phyloP scores from a whole-genome alignment of 1,140 invertebrate genomes.

The Dendrolimus kikuchii region DNA sequence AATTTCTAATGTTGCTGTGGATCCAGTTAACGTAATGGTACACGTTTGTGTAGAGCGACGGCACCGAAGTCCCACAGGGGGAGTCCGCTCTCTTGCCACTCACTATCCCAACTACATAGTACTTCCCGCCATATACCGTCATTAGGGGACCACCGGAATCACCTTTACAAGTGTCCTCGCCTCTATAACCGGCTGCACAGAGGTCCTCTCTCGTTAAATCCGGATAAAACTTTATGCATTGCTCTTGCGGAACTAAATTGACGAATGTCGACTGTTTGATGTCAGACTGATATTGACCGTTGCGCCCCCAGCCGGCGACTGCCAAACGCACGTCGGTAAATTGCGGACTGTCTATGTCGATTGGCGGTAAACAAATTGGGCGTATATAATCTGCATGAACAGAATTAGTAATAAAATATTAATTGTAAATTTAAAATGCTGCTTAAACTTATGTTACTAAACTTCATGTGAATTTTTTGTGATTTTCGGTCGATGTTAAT shows the following conservation, averaged over 20 bases:
- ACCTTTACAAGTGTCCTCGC: constrained; percentile 57
- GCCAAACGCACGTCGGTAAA: constrained; percentile 42
- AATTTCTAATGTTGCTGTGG: constrained; percentile 30
- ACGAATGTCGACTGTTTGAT: constrained; percentile 54
- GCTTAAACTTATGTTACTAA: no score
- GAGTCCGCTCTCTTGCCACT: constrained; percentile 54
- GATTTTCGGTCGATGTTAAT: no score
- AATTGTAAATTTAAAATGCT: no score
- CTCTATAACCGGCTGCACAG: constrained; percentile 45
- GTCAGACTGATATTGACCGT: constrained; percentile 29
- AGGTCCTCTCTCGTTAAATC: constrained; percentile 32
- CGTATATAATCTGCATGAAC: constrained; percentile 47
- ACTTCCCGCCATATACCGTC: constrained; percentile 43
- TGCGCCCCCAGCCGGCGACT: constrained; percentile 54
- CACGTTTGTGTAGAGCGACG: constrained; percentile 55
- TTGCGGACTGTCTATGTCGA: constrained; percentile 42
- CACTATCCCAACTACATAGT: constrained; percentile 47
- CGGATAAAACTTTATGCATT: constrained; percentile 38
- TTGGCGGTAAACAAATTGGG: constrained; percentile 48
- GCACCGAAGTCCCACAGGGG: constrained; percentile 50
- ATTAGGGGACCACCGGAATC: constrained; percentile 59
- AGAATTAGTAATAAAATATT: not conserved
- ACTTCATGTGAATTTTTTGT: no score
- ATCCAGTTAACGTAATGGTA: constrained; percentile 56
- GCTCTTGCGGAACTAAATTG: constrained; percentile 37